Evolutionary conservation across 2,113 vertebrate species (phyloP).

Genomic region (Solea senegalensis): DNA sequence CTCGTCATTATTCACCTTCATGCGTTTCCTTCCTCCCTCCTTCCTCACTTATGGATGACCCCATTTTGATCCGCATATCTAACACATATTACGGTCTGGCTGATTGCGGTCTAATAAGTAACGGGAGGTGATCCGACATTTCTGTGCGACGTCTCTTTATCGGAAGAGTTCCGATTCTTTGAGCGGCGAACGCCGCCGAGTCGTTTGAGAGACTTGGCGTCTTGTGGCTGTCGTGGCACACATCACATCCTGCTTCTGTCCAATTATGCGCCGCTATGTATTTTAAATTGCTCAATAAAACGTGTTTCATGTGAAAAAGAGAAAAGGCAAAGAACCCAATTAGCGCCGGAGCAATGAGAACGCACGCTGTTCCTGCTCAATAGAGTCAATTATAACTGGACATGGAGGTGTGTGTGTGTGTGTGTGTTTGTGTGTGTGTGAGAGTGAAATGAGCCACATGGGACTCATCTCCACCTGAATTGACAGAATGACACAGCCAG

Average conservation of each 20-base stretch:
- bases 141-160: conserved; percentile 22
- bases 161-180: conserved; percentile 15
- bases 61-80: conserved; percentile 43
- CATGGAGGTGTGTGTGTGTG: conserved; percentile 31
- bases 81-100: conserved; percentile 13
- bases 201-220: conserved; percentile 46
- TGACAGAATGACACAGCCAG: conserved; percentile 57
- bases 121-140: conserved; percentile 26
- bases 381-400: conserved; percentile 73
- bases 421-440: conserved; percentile 5
- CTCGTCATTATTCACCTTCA: conserved; percentile 64
- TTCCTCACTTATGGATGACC: conserved; percentile 52
- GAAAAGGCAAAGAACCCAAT: conserved; percentile 77
- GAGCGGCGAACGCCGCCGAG: not conserved
- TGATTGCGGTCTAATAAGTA: conserved; percentile 25
- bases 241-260: conserved; percentile 53
- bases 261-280: conserved; percentile 63
- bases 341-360: conserved; percentile 69
- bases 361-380: conserved; percentile 68
- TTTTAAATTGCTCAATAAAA: conserved; percentile 74
- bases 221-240: conserved; percentile 22
- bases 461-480: conserved; percentile 65
- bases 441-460: conserved; percentile 55
- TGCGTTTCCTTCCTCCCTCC: conserved; percentile 40
- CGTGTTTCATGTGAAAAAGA: conserved; percentile 69